Base-by-base conservation (phyloP, 2,888 invertebrate genomes). In the Eupithecia subumbrata region DNA sequence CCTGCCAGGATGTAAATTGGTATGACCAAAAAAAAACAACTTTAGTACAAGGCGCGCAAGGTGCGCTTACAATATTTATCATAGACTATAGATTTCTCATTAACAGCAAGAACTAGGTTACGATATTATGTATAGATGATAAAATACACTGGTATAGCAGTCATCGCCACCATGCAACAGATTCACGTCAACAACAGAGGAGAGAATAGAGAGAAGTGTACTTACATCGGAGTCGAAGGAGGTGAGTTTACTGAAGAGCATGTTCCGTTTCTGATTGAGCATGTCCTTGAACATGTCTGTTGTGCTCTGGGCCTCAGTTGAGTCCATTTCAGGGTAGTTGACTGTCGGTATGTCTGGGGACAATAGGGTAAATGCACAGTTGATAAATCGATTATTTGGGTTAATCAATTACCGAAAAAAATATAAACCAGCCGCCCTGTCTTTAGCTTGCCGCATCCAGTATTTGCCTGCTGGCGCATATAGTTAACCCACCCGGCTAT, bases 201-300 rank as follows among this genome's bases (percentile, higher is more conserved):
- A 66, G 37, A 22, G 34, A 43, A 30, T 14, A 22, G 34, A 37
- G 45, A 52, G 64, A 64, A 5, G 3, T n/a, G 84, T 88, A 96
- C 97, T 96, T 95, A 98, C 98, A 93, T 99, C 98, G 0, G 98
- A 98, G 86, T 97, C 99, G 89, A 97, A 98, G 11, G 97, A 98
- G 74, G 98, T 98, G 75, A 98, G 95, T 92, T 97, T 98, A 89
- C 97, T 97, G 81, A 98, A 95, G 43, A 98, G 95, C 85, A 97
- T 96, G 87, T 98, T 97, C 82, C 98, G 96, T 91, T 99, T 99
- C 89, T 98, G 98, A 82, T 97, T 98, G 83, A 99, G 95, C 96
- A 99, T 97, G 86, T 99, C 99, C 87, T 98, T 97, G 90, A 99
- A 98, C 96, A 98, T 98, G 86, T 99, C 99, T 0, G 98, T 96